Percentiles rank a stretch among this genome's conserved stretches.
Evolutionary conservation across 2,113 vertebrate species (phyloP).

Genomic region (Pygoscelis adeliae): DNA sequence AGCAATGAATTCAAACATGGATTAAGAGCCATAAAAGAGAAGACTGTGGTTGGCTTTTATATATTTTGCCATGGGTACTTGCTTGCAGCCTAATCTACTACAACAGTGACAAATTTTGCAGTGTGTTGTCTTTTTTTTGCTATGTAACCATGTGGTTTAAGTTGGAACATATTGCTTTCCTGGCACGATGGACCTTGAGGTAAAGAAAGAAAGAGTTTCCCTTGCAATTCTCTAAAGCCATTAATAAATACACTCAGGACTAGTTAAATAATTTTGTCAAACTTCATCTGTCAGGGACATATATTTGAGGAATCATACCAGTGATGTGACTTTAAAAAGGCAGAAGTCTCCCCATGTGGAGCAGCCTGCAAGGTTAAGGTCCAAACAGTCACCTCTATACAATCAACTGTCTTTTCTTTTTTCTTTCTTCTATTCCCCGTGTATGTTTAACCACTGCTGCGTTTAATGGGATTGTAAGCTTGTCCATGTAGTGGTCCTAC

Average conservation of each 20-base stretch:
- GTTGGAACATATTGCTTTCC: neutral
- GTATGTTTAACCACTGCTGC: neutral
- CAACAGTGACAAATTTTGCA: neutral
- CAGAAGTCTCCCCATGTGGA: neutral
- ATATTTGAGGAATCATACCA: fast-evolving
- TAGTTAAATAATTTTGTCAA: neutral
- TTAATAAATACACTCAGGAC: neutral
- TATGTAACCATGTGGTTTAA: neutral
- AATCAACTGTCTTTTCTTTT: neutral
- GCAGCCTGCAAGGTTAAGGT: neutral
- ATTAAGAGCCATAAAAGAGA: neutral
- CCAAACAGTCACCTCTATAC: neutral
- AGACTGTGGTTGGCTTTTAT: neutral
- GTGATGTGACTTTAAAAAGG: neutral
- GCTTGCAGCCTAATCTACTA: neutral
- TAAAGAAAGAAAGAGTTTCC: neutral
- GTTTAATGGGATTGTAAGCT: neutral
- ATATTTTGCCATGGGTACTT: neutral
- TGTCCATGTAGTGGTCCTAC: fast-evolving
- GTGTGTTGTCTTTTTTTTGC: neutral
- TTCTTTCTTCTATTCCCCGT: neutral
- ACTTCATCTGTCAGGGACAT: fast-evolving
- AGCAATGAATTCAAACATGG: neutral
- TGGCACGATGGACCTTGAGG: neutral
- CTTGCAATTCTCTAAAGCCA: neutral